Evolutionary conservation across 2,888 invertebrate species (phyloP).

Genomic region (Agriopis aurantiaria): DNA sequence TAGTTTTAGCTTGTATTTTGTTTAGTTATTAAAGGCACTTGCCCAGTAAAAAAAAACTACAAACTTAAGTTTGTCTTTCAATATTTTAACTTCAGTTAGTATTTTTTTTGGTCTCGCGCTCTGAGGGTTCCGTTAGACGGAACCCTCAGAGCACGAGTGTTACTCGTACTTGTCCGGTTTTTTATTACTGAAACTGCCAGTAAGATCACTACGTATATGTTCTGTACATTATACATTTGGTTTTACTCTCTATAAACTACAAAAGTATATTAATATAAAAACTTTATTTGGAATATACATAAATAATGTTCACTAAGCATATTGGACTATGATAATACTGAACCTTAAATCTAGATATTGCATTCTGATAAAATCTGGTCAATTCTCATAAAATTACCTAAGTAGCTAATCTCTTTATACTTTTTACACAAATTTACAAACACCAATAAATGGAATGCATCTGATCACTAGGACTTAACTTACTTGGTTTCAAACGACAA

Average conservation of each 20-base stretch:
- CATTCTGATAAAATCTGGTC: slow-evolving; percentile 86
- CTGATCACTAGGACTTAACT: slow-evolving; percentile 50
- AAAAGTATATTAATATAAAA: slow-evolving; percentile 67
- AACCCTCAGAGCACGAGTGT: too few species aligned
- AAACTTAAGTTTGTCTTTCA: too few species aligned
- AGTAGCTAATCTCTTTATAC: slow-evolving; percentile 58
- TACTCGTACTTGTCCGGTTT: too few species aligned
- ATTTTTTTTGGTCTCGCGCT: too few species aligned
- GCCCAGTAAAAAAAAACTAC: too few species aligned
- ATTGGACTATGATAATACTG: slow-evolving; percentile 84
- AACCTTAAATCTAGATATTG: slow-evolving; percentile 83
- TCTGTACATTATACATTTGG: slow-evolving; percentile 69
- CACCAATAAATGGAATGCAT: slow-evolving; percentile 69
- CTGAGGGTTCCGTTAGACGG: too few species aligned
- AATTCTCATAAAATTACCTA: slow-evolving; percentile 77
- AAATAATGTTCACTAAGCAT: slow-evolving; percentile 77
- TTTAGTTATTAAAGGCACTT: too few species aligned
- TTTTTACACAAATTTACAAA: slow-evolving; percentile 81
- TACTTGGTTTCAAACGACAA: slow-evolving; percentile 22
- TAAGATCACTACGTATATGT: neutral
- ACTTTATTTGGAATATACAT: slow-evolving; percentile 77
- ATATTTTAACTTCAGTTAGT: too few species aligned
- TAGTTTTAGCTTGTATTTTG: too few species aligned
- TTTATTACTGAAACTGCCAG: neutral
- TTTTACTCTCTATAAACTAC: slow-evolving; percentile 50